Conservation (phyloP, 2,797 vertebrate species). For the Echeneis naucrates region DNA sequence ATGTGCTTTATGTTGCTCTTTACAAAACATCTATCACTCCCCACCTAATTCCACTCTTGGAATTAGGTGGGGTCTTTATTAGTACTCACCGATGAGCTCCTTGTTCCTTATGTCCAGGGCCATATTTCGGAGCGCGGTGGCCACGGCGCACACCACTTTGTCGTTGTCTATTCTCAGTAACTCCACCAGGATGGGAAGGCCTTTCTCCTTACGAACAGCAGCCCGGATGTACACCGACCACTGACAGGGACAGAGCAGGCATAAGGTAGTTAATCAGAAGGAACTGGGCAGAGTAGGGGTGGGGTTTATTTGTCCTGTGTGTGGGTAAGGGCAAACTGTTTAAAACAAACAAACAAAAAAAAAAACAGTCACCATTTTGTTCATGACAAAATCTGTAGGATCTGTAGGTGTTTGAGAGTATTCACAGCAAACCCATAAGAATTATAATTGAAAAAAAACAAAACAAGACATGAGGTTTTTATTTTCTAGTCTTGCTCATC, state of each 20-base stretch:
- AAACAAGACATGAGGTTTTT: neutral
- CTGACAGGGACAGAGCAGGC: slow-evolving; percentile 62
- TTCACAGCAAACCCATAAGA: neutral
- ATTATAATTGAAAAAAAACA: neutral
- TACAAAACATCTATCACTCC: neutral
- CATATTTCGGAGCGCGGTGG: slow-evolving; percentile 98
- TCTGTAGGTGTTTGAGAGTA: slow-evolving; percentile 4
- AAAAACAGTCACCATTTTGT: slow-evolving; percentile 9
- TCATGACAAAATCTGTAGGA: neutral
- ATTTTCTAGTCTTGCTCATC: neutral
- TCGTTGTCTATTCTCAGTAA: slow-evolving; percentile 98
- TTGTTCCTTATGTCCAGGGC: slow-evolving; percentile 99
- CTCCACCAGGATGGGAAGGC: slow-evolving; percentile 95
- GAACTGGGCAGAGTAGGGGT: no score
- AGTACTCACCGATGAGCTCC: slow-evolving; percentile 94
- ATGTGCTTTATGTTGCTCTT: slow-evolving; percentile 1
- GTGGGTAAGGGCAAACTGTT: neutral
- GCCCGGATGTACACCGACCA: slow-evolving; percentile 98
- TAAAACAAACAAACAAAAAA: neutral
- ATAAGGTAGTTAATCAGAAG: neutral
- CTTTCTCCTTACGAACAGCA: slow-evolving; percentile 89
- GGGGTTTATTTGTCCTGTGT: neutral
- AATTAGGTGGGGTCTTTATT: neutral
- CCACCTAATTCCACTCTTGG: neutral
- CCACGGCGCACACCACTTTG: slow-evolving; percentile 97